These are phyloP conservation scores for Araneus ventricosus DNA, from an alignment of 1,140 invertebrate genomes.

Conservation along the genomic window DNA sequence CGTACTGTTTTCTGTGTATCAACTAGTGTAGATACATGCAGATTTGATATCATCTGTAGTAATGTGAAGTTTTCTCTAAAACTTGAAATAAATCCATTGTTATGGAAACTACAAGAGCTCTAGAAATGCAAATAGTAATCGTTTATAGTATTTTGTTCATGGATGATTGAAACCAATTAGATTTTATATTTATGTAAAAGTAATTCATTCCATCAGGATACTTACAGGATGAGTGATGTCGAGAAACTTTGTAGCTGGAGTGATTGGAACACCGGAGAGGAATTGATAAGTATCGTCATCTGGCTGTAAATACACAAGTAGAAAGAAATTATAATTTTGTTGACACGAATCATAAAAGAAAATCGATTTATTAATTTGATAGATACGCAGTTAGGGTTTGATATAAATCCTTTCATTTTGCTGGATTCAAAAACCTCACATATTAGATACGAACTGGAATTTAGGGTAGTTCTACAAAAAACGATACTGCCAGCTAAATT, in stretches of 20 bases:
- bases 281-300: constrained; percentile 95
- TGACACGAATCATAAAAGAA: not conserved
- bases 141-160: too few species aligned
- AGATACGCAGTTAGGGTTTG: not conserved
- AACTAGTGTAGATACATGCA: too few species aligned
- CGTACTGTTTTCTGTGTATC: too few species aligned
- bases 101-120: too few species aligned
- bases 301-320: constrained; percentile 80
- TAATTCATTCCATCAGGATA: not conserved
- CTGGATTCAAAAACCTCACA: not conserved
- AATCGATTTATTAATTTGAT: not conserved
- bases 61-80: too few species aligned
- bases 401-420: not conserved
- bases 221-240: constrained; percentile 87
- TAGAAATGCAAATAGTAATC: too few species aligned
- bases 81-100: too few species aligned
- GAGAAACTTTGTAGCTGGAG: constrained; percentile 90
- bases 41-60: too few species aligned
- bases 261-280: constrained; percentile 92
- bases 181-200: constrained; percentile 17
- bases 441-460: too few species aligned
- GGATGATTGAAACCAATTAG: too few species aligned
- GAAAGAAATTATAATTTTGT: not conserved
- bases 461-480: too few species aligned
- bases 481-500: too few species aligned